Conservation (phyloP, 2,113 vertebrate species). For the Glareola pratincola region DNA sequence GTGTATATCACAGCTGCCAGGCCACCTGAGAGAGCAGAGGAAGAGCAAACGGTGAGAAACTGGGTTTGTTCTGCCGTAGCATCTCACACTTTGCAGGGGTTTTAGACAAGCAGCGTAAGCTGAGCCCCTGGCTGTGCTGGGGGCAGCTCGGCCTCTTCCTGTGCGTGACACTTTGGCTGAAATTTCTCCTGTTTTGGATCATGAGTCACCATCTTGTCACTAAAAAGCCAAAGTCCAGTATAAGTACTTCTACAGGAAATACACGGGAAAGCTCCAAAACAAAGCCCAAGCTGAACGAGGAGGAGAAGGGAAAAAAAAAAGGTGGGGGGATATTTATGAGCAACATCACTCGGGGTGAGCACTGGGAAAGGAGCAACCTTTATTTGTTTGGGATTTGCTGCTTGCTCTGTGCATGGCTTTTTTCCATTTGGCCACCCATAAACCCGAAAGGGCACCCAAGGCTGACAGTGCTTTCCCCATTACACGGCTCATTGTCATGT, state of each 20-base stretch:
- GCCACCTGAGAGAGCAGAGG: conserved; percentile 78
- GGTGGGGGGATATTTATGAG: not conserved
- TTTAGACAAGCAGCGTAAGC: not conserved
- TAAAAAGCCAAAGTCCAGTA: not conserved
- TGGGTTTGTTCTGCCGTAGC: accelerated
- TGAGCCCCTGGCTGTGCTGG: accelerated
- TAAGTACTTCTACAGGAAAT: not conserved
- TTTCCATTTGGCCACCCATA: conserved; percentile 40
- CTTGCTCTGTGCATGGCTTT: not conserved
- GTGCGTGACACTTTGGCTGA: not conserved
- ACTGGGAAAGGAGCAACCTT: conserved; percentile 48
- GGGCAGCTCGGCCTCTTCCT: not conserved
- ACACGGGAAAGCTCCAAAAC: not conserved
- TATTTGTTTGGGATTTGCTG: not conserved
- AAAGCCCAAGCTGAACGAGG: not conserved
- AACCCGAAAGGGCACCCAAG: conserved; percentile 30
- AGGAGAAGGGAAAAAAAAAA: not conserved
- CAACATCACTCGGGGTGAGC: not conserved
- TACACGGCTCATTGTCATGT: not conserved
- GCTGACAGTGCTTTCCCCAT: not conserved
- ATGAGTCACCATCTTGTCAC: conserved; percentile 9
- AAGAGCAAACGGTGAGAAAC: not conserved
- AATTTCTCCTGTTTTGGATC: not conserved
- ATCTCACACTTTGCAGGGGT: not conserved
- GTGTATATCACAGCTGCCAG: conserved; percentile 98